Evolutionary conservation across 1,140 invertebrate species (phyloP).

Genomic region (Danaus plexippus): DNA sequence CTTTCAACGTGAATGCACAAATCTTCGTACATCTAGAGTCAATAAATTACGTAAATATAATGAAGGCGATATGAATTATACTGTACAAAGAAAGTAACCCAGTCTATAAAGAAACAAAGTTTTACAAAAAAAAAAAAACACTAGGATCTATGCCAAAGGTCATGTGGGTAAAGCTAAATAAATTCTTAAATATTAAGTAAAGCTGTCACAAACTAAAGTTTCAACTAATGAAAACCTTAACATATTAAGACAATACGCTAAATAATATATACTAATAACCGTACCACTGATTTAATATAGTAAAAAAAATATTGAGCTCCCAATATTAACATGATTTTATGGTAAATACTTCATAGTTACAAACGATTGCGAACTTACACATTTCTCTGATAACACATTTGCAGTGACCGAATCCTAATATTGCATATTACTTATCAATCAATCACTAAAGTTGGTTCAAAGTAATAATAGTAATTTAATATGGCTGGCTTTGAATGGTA

Average conservation of each 20-base stretch:
- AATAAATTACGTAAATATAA: conserved; percentile 72
- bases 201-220: conserved; percentile 48
- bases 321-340: too few species aligned
- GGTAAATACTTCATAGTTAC: too few species aligned
- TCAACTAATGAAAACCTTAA: conserved; percentile 47
- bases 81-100: conserved; percentile 50
- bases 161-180: conserved; percentile 14
- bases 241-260: conserved; percentile 44
- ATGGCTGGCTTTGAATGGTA: too few species aligned
- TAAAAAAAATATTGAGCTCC: too few species aligned
- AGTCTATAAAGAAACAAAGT: conserved; percentile 27
- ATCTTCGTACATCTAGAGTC: conserved; percentile 48
- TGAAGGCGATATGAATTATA: conserved; percentile 57
- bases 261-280: conserved; percentile 30
- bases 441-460: too few species aligned
- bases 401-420: too few species aligned
- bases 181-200: conserved; percentile 55
- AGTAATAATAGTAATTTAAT: too few species aligned
- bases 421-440: too few species aligned
- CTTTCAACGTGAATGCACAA: conserved; percentile 60
- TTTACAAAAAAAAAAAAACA: conserved; percentile 15
- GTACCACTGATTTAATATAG: conserved; percentile 5
- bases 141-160: conserved; percentile 9
- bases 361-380: too few species aligned
- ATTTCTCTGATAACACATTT: too few species aligned